Evolutionary conservation across 2,113 vertebrate genomes (phyloP).

Genomic region (Garra rufa): DNA sequence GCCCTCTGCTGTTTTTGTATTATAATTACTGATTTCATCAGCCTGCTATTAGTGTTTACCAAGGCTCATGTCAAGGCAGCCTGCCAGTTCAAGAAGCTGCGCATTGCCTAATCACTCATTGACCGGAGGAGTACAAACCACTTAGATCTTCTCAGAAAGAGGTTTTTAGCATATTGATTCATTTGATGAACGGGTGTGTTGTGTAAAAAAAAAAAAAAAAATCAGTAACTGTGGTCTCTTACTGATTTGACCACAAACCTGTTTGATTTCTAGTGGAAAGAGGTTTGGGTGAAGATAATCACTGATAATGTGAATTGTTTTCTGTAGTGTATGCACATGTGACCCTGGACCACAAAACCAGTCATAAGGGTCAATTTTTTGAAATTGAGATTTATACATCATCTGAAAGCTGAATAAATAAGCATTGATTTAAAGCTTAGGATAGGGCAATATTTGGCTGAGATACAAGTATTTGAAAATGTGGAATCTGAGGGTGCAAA

Average conservation of each 20-base stretch:
- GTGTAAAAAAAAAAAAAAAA: not conserved
- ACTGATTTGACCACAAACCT: not conserved
- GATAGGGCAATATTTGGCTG: no score
- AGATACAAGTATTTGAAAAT: no score
- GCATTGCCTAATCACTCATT: not conserved
- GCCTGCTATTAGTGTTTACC: constrained; percentile 28
- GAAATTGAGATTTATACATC: no score
- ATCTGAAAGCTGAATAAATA: no score
- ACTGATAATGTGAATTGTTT: not conserved
- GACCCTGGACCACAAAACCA: no score
- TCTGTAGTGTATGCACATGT: no score
- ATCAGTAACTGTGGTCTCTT: not conserved
- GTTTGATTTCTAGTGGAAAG: not conserved
- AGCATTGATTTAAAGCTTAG: no score
- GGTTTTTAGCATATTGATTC: not conserved
- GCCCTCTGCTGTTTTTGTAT: not conserved
- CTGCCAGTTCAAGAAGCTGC: constrained; percentile 1
- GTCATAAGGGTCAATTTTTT: no score
- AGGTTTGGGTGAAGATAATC: not conserved
- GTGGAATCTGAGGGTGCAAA: no score
- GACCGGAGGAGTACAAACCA: not conserved
- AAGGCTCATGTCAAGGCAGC: not conserved
- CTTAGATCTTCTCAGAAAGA: not conserved
- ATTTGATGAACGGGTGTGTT: not conserved
- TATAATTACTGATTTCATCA: constrained; percentile 24